These are phyloP conservation scores for Loxodonta africana DNA, from an alignment of 2,113 vertebrate species.

Conservation along the genomic window DNA sequence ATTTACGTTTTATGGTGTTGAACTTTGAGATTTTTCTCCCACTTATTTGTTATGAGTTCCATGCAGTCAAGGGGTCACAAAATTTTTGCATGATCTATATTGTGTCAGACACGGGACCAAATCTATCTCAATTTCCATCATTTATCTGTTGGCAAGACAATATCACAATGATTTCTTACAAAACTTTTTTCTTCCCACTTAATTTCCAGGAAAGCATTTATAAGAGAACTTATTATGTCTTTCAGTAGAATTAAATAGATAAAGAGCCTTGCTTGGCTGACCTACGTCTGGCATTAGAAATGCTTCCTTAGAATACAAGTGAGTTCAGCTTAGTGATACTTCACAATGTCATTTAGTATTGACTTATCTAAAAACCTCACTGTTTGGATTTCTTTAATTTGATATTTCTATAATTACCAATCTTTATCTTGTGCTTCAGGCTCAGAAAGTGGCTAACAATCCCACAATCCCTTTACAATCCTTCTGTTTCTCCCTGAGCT, in stretches of 20 bases:
- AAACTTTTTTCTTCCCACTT: neutral
- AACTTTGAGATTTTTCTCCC: constrained; percentile 16
- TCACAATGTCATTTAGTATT: neutral
- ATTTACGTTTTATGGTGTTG: constrained; percentile 42
- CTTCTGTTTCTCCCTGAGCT: neutral
- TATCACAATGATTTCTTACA: neutral
- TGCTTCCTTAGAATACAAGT: neutral
- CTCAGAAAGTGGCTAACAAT: neutral
- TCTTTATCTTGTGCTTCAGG: neutral
- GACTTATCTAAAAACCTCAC: neutral
- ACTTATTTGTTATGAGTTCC: neutral
- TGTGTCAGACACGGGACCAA: neutral
- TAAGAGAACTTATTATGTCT: constrained; percentile 24
- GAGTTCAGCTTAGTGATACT: neutral
- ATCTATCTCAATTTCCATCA: neutral
- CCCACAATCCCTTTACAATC: neutral
- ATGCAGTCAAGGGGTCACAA: no score
- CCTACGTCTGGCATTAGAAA: neutral
- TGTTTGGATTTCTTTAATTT: neutral
- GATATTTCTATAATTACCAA: neutral
- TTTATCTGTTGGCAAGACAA: neutral
- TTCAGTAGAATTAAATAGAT: neutral
- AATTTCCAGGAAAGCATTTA: constrained; percentile 59
- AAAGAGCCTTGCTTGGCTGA: neutral
- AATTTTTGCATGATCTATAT: neutral